Evolutionary conservation across 2,797 vertebrate genomes (phyloP).

Genomic region (Labroides dimidiatus): DNA sequence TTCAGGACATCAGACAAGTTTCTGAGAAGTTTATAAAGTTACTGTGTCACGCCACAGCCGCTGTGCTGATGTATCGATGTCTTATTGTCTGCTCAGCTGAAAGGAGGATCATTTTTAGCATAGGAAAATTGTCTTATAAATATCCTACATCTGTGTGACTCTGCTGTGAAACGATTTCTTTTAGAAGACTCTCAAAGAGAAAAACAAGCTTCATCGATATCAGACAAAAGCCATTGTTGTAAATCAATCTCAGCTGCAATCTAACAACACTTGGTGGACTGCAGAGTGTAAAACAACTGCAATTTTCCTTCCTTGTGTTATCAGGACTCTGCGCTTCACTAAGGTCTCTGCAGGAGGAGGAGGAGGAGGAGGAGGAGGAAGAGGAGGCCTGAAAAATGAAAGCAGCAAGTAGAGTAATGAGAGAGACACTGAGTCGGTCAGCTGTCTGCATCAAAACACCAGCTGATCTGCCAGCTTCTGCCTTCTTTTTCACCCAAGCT

Average conservation of each 20-base stretch:
- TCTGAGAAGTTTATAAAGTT: not conserved
- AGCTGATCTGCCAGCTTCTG: conserved; percentile 25
- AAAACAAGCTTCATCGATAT: conserved; percentile 21
- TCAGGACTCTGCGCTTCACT: conserved; percentile 11
- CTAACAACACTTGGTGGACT: conserved; percentile 48
- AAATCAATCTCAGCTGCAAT: conserved; percentile 67
- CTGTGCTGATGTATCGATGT: conserved; percentile 29
- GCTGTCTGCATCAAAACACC: conserved; percentile 45
- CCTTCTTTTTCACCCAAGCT: conserved; percentile 25
- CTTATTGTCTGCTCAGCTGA: conserved; percentile 26
- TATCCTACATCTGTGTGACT: conserved; percentile 39
- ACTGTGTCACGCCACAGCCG: not conserved
- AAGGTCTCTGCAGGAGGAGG: conserved; percentile 25
- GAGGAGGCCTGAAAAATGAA: conserved; percentile 9
- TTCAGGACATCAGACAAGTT: not conserved
- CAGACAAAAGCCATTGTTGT: conserved; percentile 41
- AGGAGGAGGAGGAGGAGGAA: not conserved
- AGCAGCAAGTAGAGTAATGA: conserved; percentile 20
- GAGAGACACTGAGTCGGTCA: conserved; percentile 43
- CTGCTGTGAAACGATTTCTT: conserved; percentile 38
- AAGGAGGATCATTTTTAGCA: conserved; percentile 37
- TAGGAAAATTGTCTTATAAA: conserved; percentile 54
- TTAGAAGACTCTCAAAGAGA: conserved; percentile 14
- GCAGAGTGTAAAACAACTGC: conserved; percentile 30
- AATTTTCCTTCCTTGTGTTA: conserved; percentile 34